Percentiles rank a stretch among this genome's conserved stretches.
Evolutionary conservation across 2,113 vertebrate species (phyloP).

Genomic region (Syrrhaptes paradoxus): DNA sequence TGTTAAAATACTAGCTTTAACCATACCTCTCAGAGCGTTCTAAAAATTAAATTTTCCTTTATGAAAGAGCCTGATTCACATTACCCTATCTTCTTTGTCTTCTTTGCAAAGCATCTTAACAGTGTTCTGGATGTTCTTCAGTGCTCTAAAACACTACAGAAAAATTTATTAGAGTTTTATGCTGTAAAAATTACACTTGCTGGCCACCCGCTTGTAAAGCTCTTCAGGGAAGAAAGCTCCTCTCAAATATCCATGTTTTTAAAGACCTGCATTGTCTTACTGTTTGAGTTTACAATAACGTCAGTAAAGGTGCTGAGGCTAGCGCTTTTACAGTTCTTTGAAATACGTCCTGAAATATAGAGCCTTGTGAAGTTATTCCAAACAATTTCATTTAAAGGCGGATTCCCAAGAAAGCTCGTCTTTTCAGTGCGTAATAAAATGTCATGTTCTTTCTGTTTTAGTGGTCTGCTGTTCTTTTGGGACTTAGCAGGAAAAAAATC

Average conservation of each 20-base stretch:
- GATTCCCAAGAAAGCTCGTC: neutral
- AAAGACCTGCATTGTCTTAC: neutral
- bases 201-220: neutral
- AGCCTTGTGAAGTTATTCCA: neutral
- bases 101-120: neutral
- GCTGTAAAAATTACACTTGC: neutral
- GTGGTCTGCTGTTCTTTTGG: conserved; percentile 15
- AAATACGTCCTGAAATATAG: neutral
- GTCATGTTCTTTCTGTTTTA: neutral
- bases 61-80: neutral
- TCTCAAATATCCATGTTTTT: neutral
- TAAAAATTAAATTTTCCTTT: neutral
- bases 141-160: too few relatives aligned
- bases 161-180: neutral
- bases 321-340: neutral
- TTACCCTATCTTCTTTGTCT: neutral
- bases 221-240: neutral
- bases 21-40: neutral
- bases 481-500: neutral
- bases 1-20: neutral
- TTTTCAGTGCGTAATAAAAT: neutral
- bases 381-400: neutral
- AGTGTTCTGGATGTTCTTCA: neutral
- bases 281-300: neutral
- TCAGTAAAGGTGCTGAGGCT: neutral